Conservation (phyloP, 2,888 invertebrate genomes). For the Rosalia funebris region DNA sequence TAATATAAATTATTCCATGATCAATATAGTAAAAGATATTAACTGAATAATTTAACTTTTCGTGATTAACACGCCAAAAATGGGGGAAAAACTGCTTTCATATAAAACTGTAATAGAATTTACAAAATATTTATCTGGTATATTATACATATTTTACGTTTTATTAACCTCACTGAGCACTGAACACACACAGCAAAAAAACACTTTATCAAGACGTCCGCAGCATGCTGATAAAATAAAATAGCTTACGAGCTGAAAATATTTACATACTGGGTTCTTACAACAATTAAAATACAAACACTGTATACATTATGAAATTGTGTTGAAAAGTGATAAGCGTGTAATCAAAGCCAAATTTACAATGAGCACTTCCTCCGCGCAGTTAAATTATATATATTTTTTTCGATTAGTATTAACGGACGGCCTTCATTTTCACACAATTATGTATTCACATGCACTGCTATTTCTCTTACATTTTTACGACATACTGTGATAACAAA, state of each 20-base stretch:
- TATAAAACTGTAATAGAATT: neutral
- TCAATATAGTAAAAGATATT: no score
- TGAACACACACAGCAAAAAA: neutral
- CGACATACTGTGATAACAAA: constrained; percentile 18
- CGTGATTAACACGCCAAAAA: neutral
- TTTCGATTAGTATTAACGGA: constrained; percentile 23
- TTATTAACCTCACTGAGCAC: neutral
- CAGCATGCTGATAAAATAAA: constrained; percentile 1
- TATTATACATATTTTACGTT: neutral
- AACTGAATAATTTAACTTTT: neutral
- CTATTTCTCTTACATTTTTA: constrained; percentile 28
- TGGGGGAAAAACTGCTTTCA: neutral
- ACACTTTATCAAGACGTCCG: no score
- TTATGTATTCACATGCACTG: constrained; percentile 32
- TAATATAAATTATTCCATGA: no score
- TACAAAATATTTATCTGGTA: no score
- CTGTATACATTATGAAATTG: constrained; percentile 19
- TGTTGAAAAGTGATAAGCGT: constrained; percentile 30
- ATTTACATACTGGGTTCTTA: constrained; percentile 27
- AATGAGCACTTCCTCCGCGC: constrained; percentile 30
- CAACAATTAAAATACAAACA: constrained; percentile 18
- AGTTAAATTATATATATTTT: constrained; percentile 29
- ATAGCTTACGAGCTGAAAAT: constrained; percentile 20
- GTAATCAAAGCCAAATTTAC: constrained; percentile 28
- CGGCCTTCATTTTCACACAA: constrained; percentile 30